phyloP scores from a whole-genome alignment of 2,797 vertebrate species.

The Pseudotriccus pelzelni region DNA sequence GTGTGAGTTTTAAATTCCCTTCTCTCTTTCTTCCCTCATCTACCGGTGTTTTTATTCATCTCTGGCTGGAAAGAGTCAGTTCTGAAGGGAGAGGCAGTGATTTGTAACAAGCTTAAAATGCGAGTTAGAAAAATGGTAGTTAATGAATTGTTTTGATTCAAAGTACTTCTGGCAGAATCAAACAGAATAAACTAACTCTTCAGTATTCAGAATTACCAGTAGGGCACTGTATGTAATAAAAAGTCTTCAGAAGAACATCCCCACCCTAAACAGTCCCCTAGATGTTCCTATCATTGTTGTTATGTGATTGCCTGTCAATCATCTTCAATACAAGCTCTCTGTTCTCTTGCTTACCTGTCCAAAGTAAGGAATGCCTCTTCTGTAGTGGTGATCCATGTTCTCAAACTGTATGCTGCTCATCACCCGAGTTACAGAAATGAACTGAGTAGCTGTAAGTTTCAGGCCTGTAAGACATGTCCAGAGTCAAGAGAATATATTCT shows the following conservation, averaged over 20 bases:
- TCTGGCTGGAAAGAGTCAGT: not conserved
- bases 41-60: not conserved
- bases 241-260: not conserved
- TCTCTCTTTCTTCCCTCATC: not conserved
- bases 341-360: constrained; percentile 58
- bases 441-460: constrained; percentile 22
- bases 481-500: not conserved
- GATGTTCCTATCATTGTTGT: not conserved
- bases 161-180: not conserved
- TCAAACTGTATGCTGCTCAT: constrained; percentile 65
- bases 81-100: not conserved
- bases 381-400: constrained; percentile 64
- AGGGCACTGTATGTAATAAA: not conserved
- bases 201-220: not conserved
- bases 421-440: constrained; percentile 41
- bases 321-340: not conserved
- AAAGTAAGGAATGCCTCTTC: constrained; percentile 72
- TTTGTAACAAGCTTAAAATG: not conserved
- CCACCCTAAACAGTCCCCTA: not conserved
- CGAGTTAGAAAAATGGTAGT: not conserved
- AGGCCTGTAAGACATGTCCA: constrained; percentile 46
- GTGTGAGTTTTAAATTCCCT: not conserved
- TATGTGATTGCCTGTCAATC: not conserved
- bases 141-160: not conserved
- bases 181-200: not conserved